These are phyloP conservation scores for Neogale vison DNA, from an alignment of 2,113 vertebrate species.

Conservation along the genomic window DNA sequence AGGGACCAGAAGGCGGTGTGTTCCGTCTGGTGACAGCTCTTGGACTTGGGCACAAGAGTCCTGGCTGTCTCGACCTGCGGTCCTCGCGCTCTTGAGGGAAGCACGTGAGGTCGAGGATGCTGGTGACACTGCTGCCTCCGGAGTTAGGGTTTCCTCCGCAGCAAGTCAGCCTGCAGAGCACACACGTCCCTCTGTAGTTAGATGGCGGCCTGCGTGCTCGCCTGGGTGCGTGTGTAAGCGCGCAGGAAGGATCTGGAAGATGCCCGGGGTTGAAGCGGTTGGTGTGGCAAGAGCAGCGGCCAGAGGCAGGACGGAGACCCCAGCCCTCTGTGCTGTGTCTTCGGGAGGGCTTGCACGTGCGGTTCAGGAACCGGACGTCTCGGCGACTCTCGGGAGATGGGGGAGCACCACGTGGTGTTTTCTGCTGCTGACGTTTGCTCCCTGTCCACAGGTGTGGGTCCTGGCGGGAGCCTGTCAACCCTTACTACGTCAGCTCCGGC, in stretches of 20 bases:
- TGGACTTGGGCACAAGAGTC: neutral
- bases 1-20: neutral
- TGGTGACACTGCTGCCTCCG: neutral
- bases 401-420: neutral
- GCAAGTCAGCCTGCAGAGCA: rapidly evolving
- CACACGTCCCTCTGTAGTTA: neutral
- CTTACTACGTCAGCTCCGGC: conserved; percentile 97
- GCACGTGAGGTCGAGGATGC: neutral
- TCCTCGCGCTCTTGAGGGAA: neutral
- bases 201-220: rapidly evolving
- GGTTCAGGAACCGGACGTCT: neutral
- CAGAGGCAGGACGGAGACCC: neutral
- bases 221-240: neutral
- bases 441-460: conserved; percentile 85
- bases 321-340: neutral
- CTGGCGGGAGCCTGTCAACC: conserved; percentile 94
- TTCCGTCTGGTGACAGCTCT: rapidly evolving
- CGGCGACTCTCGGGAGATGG: neutral
- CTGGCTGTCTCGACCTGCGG: no score
- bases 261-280: rapidly evolving
- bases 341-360: neutral
- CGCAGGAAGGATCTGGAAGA: neutral
- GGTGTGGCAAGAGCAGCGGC: neutral
- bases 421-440: neutral
- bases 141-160: neutral